phyloP scores from a whole-genome alignment of 2,888 invertebrate species.

The Horisme vitalbata region DNA sequence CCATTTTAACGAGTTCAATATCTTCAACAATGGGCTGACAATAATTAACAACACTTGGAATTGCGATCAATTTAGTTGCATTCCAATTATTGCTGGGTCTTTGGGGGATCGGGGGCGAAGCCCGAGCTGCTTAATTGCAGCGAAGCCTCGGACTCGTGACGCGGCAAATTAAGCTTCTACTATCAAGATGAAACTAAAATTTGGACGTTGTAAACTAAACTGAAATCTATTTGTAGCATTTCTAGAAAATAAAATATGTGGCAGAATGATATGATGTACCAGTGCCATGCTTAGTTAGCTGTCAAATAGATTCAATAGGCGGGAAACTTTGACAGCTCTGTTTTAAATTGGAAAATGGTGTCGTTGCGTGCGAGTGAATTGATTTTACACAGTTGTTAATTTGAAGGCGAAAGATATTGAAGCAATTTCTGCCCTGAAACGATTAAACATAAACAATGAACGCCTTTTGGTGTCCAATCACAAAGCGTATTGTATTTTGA shows the following conservation, averaged over 20 bases:
- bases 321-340: constrained; percentile 28
- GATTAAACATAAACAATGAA: constrained; percentile 33
- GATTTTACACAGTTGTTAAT: constrained; percentile 14
- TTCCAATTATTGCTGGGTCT: constrained; percentile 42
- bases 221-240: constrained; percentile 5
- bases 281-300: constrained; percentile 9
- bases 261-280: neutral
- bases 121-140: constrained; percentile 38
- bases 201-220: constrained; percentile 18
- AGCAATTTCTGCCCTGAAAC: constrained; percentile 26
- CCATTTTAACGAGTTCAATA: constrained; percentile 27
- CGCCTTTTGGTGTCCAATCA: constrained; percentile 30
- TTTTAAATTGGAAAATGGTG: constrained; percentile 9
- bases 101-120: constrained; percentile 31
- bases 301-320: constrained; percentile 16
- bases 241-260: neutral
- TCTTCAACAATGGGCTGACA: constrained; percentile 36
- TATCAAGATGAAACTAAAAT: constrained; percentile 42
- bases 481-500: constrained; percentile 34
- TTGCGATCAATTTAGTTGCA: constrained; percentile 42
- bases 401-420: constrained; percentile 16
- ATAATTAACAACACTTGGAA: constrained; percentile 46
- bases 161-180: constrained; percentile 34
- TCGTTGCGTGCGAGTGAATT: neutral
- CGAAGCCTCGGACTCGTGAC: constrained; percentile 22